Evolutionary conservation across 2,888 invertebrate species (phyloP).

Genomic region (Tricholauxania praeusta): DNA sequence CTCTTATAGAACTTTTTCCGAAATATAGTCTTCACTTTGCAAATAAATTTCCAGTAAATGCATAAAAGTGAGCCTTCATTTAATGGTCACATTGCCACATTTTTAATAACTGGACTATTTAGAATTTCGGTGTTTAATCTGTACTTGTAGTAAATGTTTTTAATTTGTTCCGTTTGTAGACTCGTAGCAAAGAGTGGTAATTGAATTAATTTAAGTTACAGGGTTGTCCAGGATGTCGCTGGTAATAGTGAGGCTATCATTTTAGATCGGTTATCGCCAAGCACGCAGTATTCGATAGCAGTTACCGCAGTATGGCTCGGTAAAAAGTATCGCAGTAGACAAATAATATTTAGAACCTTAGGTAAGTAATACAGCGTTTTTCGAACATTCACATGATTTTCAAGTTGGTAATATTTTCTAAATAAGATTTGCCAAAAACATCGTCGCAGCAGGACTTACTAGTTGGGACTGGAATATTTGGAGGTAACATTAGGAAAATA

Average conservation of each 20-base stretch:
- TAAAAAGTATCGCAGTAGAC: constrained; percentile 85
- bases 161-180: constrained; percentile 36
- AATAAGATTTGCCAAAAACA: constrained; percentile 80
- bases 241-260: constrained; percentile 90
- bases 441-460: constrained; percentile 80
- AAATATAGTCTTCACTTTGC: too few relatives aligned
- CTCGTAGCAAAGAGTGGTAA: constrained; percentile 66
- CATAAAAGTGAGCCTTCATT: too few relatives aligned
- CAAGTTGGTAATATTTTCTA: not conserved
- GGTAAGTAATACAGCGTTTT: constrained; percentile 70
- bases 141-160: too few relatives aligned
- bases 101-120: too few relatives aligned
- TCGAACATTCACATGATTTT: not conserved
- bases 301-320: constrained; percentile 88
- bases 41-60: too few relatives aligned
- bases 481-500: constrained; percentile 32
- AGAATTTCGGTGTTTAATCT: too few relatives aligned
- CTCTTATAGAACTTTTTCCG: too few relatives aligned
- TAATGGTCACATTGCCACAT: too few relatives aligned
- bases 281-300: constrained; percentile 89
- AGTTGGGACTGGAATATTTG: constrained; percentile 62
- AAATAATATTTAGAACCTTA: constrained; percentile 90
- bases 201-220: constrained; percentile 87
- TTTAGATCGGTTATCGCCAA: constrained; percentile 83
- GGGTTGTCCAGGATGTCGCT: constrained; percentile 91